Base-by-base conservation (phyloP, 2,888 invertebrate species). In the Cerastoderma edule region DNA sequence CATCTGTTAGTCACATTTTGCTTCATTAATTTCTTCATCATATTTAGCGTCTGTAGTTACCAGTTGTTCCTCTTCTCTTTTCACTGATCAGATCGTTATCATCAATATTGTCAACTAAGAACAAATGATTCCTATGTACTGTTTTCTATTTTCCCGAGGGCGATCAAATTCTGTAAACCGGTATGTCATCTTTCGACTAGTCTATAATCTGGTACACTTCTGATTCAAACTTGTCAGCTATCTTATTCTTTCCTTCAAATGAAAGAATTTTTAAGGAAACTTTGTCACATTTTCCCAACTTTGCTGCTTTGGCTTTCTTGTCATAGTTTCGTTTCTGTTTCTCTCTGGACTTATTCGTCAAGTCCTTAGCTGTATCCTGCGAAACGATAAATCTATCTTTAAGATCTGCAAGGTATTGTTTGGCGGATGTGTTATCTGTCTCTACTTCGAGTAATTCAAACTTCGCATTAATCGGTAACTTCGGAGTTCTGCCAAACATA, bases 401-500 rank as follows among this genome's bases (percentile, higher is more conserved):
- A 6, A 72, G 27, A n/a, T 54, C 66, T 22, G 44, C 46, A 33
- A 72, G 56, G 28, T 72, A 72, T 16, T 54, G 44, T 50, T 48
- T 60, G 33, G 64, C 46, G 16, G 54, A 44, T 46, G n/a, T 54
- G n/a, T 54, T 65, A 16, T 32, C 16, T 35, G 19, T 27, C 24
- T 56, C 54, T 22, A 33, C 53, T 28, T 56, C 48, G 1, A n/a
- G 30, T 33, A 16, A 16, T 22, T 60, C 63, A 68, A 78, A 78
- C 16, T 32, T 65, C 16, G 63, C 30, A 39, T 82, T 78, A 27
- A 78, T 66, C 16, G 78, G 78, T 22, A 81, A 67, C 13, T 69
- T 66, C 16, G 81, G 78, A 13, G 65, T 39, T 28, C 75, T 32
- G 10, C 80, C 76, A 60, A 73, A 77, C 74, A 80, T 73, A 6